phyloP scores from a whole-genome alignment of 2,113 vertebrate species.

The Pimephales promelas region DNA sequence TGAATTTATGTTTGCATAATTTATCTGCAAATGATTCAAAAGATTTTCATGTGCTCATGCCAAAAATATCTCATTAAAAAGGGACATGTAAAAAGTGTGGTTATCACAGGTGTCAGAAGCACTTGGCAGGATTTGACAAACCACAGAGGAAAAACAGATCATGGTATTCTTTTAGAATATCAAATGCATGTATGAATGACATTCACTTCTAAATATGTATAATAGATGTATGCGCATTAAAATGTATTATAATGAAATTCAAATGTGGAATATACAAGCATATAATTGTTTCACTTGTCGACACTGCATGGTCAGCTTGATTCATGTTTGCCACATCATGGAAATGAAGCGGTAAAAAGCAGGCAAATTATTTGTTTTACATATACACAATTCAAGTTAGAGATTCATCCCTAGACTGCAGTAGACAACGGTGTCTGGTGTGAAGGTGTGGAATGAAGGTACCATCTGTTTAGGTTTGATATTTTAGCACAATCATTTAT shows the following conservation, averaged over 20 bases:
- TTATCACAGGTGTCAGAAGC: not conserved
- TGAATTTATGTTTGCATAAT: not conserved
- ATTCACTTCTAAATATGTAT: not conserved
- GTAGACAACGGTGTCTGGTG: not conserved
- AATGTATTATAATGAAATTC: not conserved
- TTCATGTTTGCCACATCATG: not conserved
- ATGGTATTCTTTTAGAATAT: not conserved
- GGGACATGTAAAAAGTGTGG: constrained; percentile 17
- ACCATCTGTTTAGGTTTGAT: not conserved
- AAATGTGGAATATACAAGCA: not conserved
- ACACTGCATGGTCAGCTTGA: not conserved
- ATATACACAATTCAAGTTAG: not conserved
- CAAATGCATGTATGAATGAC: not conserved
- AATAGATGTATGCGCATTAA: not conserved
- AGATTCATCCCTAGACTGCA: not conserved
- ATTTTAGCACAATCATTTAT: constrained; percentile 2
- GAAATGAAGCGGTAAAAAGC: not conserved
- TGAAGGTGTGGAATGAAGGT: no score
- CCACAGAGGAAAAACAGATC: not conserved
- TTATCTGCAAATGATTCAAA: not conserved
- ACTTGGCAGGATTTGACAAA: not conserved
- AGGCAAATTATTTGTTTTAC: not conserved
- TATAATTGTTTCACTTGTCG: not conserved
- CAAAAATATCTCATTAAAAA: not conserved
- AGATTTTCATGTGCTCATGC: not conserved